These are phyloP conservation scores for Hypomecis punctinalis DNA, from an alignment of 2,888 invertebrate genomes.

Conservation along the genomic window DNA sequence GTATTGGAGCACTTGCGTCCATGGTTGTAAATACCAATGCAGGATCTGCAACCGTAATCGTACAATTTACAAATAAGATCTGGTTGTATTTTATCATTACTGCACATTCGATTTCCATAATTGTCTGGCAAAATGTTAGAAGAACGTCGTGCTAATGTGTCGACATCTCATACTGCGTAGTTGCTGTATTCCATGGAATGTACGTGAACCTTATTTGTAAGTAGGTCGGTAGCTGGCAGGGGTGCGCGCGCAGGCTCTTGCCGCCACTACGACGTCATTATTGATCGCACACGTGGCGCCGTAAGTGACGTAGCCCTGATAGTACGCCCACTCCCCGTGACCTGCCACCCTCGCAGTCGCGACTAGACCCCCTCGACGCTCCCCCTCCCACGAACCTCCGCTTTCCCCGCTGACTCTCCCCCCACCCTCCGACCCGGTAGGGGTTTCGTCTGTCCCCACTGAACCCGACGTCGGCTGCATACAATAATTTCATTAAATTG, in stretches of 20 bases:
- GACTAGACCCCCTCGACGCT: slow-evolving; percentile 42
- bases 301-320: slow-evolving; percentile 80
- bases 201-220: slow-evolving; percentile 82
- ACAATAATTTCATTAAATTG: slow-evolving; percentile 46
- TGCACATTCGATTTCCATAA: too few relatives aligned
- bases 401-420: slow-evolving; percentile 29
- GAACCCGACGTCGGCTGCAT: slow-evolving; percentile 48
- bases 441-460: slow-evolving; percentile 20
- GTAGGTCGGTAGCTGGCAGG: slow-evolving; percentile 70
- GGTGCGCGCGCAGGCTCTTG: slow-evolving; percentile 72
- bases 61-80: too few relatives aligned
- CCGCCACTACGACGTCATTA: slow-evolving; percentile 77
- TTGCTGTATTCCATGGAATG: slow-evolving; percentile 69
- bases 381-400: slow-evolving; percentile 31
- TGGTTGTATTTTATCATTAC: too few relatives aligned
- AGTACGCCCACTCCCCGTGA: slow-evolving; percentile 65
- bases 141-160: not conserved
- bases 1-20: too few relatives aligned
- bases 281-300: slow-evolving; percentile 84
- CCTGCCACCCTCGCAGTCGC: slow-evolving; percentile 43
- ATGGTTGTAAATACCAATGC: too few relatives aligned
- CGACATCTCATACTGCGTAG: slow-evolving; percentile 10
- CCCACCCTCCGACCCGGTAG: slow-evolving; percentile 33
- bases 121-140: too few relatives aligned
- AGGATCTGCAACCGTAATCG: too few relatives aligned